Evolutionary conservation across 2,888 invertebrate species (phyloP), one percentile per base, ranked within the genome.

Genomic region (Microchrysa polita): DNA sequence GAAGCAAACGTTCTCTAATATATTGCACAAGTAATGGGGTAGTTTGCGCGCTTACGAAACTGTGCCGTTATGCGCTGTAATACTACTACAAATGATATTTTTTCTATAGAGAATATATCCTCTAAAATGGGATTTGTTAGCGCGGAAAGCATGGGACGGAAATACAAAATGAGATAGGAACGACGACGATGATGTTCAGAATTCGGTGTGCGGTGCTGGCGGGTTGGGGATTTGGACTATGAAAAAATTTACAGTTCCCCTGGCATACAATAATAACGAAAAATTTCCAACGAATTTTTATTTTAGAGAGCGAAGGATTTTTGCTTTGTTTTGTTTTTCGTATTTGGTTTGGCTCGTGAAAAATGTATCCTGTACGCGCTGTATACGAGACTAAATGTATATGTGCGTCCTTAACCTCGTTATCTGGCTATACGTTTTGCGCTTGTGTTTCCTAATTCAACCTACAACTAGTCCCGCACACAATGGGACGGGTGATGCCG

Each of bases 371-470:
- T 75, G 55, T 75, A 74, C 75, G 71, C 7, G 2, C 27, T 7
- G n/a, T 71, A 59, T 71, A 74, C 34, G 18, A n/a, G 57, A 69
- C 65, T 65, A 65, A 7, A 23, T 22, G 73, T 34, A 34, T 34
- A 34, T 34, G 27, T 34, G 27, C 27, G 27, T 67, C 74, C 73
- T 75, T 75, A 75, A 75, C 74, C 74, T 75, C 72, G 74, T 75
- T 74, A 74, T 75, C 73, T 73, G 74, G 18, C 71, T 72, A 72
- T 67, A 72, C 73, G 67, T 73, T 75, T 75, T 75, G 75, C 75
- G 75, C 75, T 75, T 75, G 75, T 75, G 75, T 72, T 72, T 72
- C 60, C 59, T 60, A 73, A 73, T 53, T 63, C 63, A 59, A 22
- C 55, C 55, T 57, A 63, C 63, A 63, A 60, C 61, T 60, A 53